Percentiles rank a stretch among this genome's conserved stretches.
These are phyloP conservation scores for Colaptes auratus DNA, from an alignment of 2,113 vertebrate genomes.

Conservation along the genomic window DNA sequence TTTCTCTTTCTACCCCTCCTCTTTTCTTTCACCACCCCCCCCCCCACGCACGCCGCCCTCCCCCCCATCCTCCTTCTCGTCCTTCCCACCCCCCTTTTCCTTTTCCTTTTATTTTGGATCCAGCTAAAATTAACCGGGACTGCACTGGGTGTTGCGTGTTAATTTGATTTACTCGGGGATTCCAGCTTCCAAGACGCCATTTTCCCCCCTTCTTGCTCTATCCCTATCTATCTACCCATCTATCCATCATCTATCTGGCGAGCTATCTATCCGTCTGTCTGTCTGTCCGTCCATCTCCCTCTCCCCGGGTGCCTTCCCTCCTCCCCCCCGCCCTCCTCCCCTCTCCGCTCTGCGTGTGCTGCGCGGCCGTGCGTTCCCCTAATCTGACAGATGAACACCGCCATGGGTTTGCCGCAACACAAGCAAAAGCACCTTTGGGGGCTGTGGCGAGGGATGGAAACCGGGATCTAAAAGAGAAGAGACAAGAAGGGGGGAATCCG, in stretches of 20 bases:
- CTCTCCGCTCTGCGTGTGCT: constrained; percentile 44
- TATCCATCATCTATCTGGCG: too few relatives aligned
- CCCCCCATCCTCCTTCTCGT: too few relatives aligned
- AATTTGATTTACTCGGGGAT: constrained; percentile 74
- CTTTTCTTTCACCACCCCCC: not conserved
- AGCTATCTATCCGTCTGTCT: too few relatives aligned
- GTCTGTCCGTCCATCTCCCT: constrained; percentile 10
- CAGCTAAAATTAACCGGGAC: constrained; percentile 69
- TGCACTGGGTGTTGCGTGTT: constrained; percentile 52
- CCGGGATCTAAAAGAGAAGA: constrained; percentile 65
- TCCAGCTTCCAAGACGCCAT: constrained; percentile 75
- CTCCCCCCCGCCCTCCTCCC: constrained; percentile 25
- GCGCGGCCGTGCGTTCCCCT: constrained; percentile 62
- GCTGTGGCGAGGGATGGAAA: constrained; percentile 59
- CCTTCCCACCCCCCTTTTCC: not conserved
- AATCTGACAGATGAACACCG: constrained; percentile 77
- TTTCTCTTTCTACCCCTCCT: too few relatives aligned
- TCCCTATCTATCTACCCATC: constrained; percentile 8
- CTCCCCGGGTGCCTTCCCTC: constrained; percentile 44
- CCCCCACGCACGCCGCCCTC: too few relatives aligned
- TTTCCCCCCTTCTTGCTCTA: constrained; percentile 56
- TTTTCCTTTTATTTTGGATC: constrained; percentile 6
- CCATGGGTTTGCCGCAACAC: constrained; percentile 76
- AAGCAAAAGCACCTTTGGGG: constrained; percentile 71
- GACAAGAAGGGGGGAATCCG: constrained; percentile 17